Evolutionary conservation across 2,888 invertebrate species (phyloP), one percentile per base, ranked within the genome.

Genomic region (Hesperia comma): DNA sequence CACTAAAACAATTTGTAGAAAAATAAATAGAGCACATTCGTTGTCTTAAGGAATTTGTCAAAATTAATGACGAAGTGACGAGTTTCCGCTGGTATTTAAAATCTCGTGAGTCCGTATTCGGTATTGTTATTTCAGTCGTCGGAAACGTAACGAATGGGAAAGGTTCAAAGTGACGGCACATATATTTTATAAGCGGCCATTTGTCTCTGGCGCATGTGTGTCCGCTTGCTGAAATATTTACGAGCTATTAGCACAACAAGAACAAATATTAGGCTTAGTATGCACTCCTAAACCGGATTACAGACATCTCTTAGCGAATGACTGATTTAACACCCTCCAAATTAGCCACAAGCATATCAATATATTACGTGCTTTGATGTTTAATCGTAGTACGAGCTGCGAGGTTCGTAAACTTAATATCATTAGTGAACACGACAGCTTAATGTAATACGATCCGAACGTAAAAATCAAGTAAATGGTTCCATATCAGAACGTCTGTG

Each of bases 91-190:
- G 74, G 78, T 80, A 75, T 82, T 84, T 85, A 80, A 82, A 83
- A 83, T 78, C 77, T 77, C 76, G 75, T 74, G 76, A 77, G 75
- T 77, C 78, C 77, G 81, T 81, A 81, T 74, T 75, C 76, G 70
- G 82, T 80, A 87, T 90, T 92, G 90, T 92, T 91, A 89, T 92
- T 90, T 89, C 89, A 90, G 91, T 86, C 88, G 82, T 85, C 86
- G 86, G 84, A 83, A 85, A 83, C 83, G 83, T 83, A 84, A 87
- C 84, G 82, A 86, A 87, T 86, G 86, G 84, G 84, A 82, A 49
- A 84, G 82, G 85, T 85, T 86, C 83, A 82, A 84, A 87, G 86
- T 86, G 90, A 87, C 84, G 79, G 83, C 81, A 78, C 84, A 81
- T 85, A 86, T 86, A 85, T 87, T 85, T 89, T 90, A 87, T 89